These are phyloP conservation scores for Platyrinchus mystaceus DNA, from an alignment of 2,797 vertebrate genomes.

Conservation along the genomic window DNA sequence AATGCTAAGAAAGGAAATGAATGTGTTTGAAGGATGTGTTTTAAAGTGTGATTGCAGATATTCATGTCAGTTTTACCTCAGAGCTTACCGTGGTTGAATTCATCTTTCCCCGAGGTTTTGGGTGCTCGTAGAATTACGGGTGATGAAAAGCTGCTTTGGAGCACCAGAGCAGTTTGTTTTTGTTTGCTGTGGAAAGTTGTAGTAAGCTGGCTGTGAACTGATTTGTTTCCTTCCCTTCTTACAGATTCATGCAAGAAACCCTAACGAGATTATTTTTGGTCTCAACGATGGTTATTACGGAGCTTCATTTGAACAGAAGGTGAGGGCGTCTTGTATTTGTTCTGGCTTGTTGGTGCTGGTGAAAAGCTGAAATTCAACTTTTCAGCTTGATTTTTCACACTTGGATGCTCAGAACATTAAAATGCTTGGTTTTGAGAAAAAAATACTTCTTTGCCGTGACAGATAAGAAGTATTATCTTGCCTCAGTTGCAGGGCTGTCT, in stretches of 20 bases:
- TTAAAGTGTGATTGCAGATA: not conserved
- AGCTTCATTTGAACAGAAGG: conserved; percentile 95
- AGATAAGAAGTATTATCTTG: not conserved
- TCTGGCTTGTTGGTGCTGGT: not conserved
- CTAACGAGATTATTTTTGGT: conserved; percentile 98
- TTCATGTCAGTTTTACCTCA: not conserved
- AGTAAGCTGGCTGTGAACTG: not conserved
- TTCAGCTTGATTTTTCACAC: not conserved
- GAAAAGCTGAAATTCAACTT: not conserved
- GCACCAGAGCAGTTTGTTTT: not conserved
- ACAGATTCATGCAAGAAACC: conserved; percentile 94
- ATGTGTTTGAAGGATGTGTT: not conserved
- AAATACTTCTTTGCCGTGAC: not conserved
- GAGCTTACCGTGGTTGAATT: not conserved
- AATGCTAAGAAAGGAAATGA: not conserved
- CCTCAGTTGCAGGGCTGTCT: not conserved
- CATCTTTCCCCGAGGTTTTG: not conserved
- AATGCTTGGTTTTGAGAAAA: not conserved
- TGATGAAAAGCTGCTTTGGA: not conserved
- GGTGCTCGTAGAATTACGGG: not conserved
- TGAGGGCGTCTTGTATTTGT: conserved; percentile 41
- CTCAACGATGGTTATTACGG: conserved; percentile 98
- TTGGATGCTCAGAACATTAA: not conserved
- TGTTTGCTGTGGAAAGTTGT: not conserved
- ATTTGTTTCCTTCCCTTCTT: not conserved